Evolutionary conservation across 2,797 vertebrate species (phyloP), one percentile per base, ranked within the genome.

Genomic region (Psittacula derbiana): DNA sequence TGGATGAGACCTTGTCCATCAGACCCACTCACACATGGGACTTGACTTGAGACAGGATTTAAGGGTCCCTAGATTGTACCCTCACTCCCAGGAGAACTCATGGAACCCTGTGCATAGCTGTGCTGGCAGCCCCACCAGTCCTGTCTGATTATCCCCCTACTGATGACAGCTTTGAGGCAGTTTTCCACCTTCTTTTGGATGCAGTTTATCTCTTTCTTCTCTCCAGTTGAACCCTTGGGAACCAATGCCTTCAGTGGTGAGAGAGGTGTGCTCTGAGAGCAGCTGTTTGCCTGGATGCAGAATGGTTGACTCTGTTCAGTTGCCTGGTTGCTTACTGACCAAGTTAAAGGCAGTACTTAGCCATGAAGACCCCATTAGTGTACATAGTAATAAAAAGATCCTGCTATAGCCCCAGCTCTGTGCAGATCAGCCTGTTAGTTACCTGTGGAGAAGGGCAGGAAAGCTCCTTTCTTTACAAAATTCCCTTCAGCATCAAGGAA

Each of bases 361-460:
- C n/a, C 33, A 25, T 6, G 40, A 55, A 79, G 44, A 28, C 24
- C 33, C 8, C 8, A 3, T 47, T 24, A 16, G n/a, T 21, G 21
- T 20, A 5, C 24, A 7, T 2, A 33, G 41, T 21, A 83, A 73
- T 74, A 10, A 76, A 76, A 70, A 10, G 36, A 31, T 30, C 38
- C 41, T 80, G 67, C 65, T 47, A 30, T 6, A 60, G 53, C 60
- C 75, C 78, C 88, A 67, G 36, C 30, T 73, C 74, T 47, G 27
- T 81, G 52, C 47, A 76, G 55, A 18, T 30, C 62, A 86, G 17
- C 12, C 27, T 28, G 55, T 80, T 19, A 46, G 30, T 82, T 97
- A 98, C 98, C 98, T 95, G 93, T 95, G 13, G 98, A 98, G 91
- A 98, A 98, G 12, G 98, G 97, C 81, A 98, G 80, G 66, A 98